Conservation (phyloP, 2,888 invertebrate species). For the Teleiodes luculella region DNA sequence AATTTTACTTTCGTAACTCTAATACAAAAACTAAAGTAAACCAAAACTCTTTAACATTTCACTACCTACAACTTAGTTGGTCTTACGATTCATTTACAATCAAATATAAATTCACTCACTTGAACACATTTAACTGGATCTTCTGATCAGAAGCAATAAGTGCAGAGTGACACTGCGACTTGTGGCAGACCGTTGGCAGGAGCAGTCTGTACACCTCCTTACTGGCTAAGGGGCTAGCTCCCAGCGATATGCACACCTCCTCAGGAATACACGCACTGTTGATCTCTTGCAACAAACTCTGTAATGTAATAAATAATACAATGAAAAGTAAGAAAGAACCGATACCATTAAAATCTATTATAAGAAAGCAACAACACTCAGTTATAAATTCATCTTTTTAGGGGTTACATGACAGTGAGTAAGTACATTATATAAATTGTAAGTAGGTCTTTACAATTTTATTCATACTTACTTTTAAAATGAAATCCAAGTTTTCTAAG, state of each 20-base stretch:
- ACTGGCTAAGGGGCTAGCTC: conserved; percentile 59
- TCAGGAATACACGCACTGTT: conserved; percentile 56
- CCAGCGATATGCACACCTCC: conserved; percentile 65
- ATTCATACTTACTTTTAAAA: conserved; percentile 58
- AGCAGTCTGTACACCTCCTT: conserved; percentile 66
- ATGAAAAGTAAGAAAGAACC: no score
- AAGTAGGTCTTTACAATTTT: no score
- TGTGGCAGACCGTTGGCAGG: conserved; percentile 58
- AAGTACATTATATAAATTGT: no score
- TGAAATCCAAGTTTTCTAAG: conserved; percentile 64
- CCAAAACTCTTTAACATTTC: no score
- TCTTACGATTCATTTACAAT: no score
- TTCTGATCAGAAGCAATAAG: conserved; percentile 63
- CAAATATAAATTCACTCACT: conserved; percentile 40
- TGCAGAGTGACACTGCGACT: conserved; percentile 60
- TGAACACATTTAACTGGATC: conserved; percentile 60
- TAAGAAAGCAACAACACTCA: no score
- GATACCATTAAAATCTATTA: no score
- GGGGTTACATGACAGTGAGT: no score
- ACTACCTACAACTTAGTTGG: no score
- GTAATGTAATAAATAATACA: conserved; percentile 5
- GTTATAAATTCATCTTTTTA: no score
- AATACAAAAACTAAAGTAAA: no score
- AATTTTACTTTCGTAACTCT: no score
- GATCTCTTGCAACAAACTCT: conserved; percentile 66